phyloP scores from a whole-genome alignment of 2,113 vertebrate species.

The Piprites chloris region DNA sequence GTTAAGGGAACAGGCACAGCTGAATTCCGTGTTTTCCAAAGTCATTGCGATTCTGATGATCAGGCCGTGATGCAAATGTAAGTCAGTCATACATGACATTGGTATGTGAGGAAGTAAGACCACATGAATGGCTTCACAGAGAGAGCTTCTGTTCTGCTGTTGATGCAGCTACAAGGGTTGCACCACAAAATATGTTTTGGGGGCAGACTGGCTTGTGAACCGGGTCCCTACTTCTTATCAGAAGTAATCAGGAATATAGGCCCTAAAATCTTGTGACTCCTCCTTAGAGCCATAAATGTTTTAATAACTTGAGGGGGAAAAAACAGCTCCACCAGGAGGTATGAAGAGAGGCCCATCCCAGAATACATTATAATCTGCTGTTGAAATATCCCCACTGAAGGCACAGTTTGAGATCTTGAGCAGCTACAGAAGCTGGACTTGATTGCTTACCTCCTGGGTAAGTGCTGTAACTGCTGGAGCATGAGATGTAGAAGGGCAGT shows the following conservation, averaged over 20 bases:
- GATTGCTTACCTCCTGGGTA: background rate
- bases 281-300: background rate
- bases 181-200: background rate
- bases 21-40: background rate
- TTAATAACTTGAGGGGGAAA: background rate
- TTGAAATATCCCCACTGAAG: background rate
- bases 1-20: background rate
- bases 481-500: background rate
- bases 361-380: background rate
- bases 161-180: fast-evolving
- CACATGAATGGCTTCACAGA: fast-evolving
- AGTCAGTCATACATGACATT: fast-evolving
- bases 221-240: background rate
- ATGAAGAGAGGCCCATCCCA: background rate
- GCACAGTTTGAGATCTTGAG: background rate
- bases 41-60: background rate
- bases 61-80: background rate
- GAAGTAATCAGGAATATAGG: background rate
- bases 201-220: fast-evolving
- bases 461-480: background rate
- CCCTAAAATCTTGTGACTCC: background rate
- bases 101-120: background rate
- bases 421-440: background rate
- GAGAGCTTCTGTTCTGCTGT: background rate
- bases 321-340: background rate